Base-by-base conservation (phyloP, 2,113 vertebrate genomes). In the Cercocebus atys region DNA sequence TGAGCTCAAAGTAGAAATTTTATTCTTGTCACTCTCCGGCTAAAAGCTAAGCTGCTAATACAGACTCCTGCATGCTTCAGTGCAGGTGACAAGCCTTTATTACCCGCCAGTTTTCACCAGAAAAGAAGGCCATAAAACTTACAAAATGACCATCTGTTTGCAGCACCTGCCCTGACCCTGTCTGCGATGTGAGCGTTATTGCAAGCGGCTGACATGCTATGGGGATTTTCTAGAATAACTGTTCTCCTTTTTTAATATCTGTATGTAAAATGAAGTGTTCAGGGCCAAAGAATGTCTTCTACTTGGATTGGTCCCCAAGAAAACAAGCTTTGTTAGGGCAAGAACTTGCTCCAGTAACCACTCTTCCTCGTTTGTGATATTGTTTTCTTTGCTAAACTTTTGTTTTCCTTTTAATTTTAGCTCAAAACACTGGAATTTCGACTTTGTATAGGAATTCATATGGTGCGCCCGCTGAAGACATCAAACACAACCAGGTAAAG, bases 361-460 rank as follows among this genome's bases (percentile, higher is more conserved):
- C 43, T 10, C 11, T n/a, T 90, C 8, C 59, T 61, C 43, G 23
- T 55, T 61, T 16, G 70, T 78, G 23, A 43, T 50, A 6, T 66
- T 66, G 79, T 75, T 57, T 18, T 61, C 9, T 40, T 88, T 91
- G 59, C 50, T 98, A 96, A 99, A 22, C 10, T 64, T 70, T 23
- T 95, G 7, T 93, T 98, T 92, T 72, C 94, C 90, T 96, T 96
- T 82, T 97, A 13, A 82, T 94, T 98, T 79, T 97, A 99, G 99
- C 99, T 98, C 99, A 99, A 98, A 99, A 99, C 97, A 99, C 99
- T 98, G 99, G 99, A 98, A 99, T 99, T 96, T 99, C 99, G 32
- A 99, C 99, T 78, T 99, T 99, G 98, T 99, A 99, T 98, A 99
- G 99, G 98, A 99, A 99, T 98, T 99, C 99, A 0, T 99, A 99